Evolutionary conservation across 1,140 invertebrate species (phyloP), one percentile per base, ranked within the genome.

Genomic region (Rhyacophila brunnea): DNA sequence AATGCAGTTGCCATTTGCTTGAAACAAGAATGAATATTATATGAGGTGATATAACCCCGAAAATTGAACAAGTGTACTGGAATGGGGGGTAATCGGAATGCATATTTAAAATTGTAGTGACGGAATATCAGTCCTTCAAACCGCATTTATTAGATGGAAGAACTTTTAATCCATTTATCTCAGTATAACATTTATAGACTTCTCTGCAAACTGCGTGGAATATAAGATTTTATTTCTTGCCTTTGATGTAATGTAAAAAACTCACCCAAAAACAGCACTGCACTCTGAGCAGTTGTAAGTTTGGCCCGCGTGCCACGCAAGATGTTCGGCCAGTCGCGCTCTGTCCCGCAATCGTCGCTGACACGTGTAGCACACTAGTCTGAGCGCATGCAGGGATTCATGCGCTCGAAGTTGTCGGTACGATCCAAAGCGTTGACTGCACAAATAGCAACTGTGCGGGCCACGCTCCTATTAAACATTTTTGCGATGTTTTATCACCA

Each of bases 261-360:
- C 52, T 19, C 18, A 65, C 62, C 32, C 43, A 44, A 60, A 65
- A 11, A 49, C 11, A n/a, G 34, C 17, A 11, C 34, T n/a, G 40
- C 62, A 65, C 9, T 13, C 32, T 14, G 28, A 14, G 38, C 62
- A 65, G 14, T 35, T 2, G 49, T 60, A 58, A 0, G 53, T 60
- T n/a, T 43, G 48, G 1, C 62, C 62, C 1, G 52, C 58, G 48
- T 65, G 62, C 62, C 58, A 60, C 9, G 48, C 58, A 11, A 60
- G 28, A 51, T 65, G 62, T 38, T 65, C 62, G 1, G 48, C 34
- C 4, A 65, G 28, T 17, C 53, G 34, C 3, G 40, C 34, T 2
- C 55, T 48, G 40, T 60, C 54, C 0, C 55, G 11, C 7, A 60
- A 9, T 9, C 44, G 58, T 11, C 23, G 17, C 1, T 54, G 54